Base-by-base conservation (phyloP, 2,113 vertebrate species). In the Trematomus loennbergii region DNA sequence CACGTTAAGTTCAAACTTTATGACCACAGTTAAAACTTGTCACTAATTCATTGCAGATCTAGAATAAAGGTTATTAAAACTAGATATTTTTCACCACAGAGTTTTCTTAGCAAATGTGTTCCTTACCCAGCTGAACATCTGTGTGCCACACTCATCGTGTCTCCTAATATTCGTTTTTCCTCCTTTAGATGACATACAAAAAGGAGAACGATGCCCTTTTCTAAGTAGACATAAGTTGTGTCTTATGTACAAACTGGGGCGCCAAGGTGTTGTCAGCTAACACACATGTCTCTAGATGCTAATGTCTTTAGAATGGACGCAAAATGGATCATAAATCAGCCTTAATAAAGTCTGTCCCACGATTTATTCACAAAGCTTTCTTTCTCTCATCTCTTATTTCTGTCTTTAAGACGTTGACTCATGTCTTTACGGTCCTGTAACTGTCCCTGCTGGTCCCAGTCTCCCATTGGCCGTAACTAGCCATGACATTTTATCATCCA, bases 401-500 rank as follows among this genome's bases (percentile, higher is more conserved):
- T 58, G 40, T 55, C 20, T 75, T 65, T 63, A 40, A 18, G 55
- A 82, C 10, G 18, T 75, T 85, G 85, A 82, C 78, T 78, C 82
- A 83, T 71, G 57, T 49, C 77, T 90, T 91, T 87, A 83, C 11
- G 0, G 74, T 77, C 82, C 75, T 64, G 73, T 88, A 86, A 83
- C 77, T 72, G 79, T 87, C 87, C 78, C 72, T 68, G 49, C 7
- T 49, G 75, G 82, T 81, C 81, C 71, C 66, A 71, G 16, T 75
- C 77, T 78, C 83, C 75, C 76, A 60, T 69, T 65, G 79, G 83
- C 54, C 58, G 36, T 77, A 87, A 83, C 61, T 60, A 87, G 68
- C 75, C 72, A 55, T 87, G 82, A 86, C 78, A 78, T 88, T 76
- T 88, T 90, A 91, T 87, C 83, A 68, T 84, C 59, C 83, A 68